These are phyloP conservation scores for Scaptodrosophila latifasciaeformis DNA, from an alignment of 2,888 invertebrate genomes.

Conservation along the genomic window DNA sequence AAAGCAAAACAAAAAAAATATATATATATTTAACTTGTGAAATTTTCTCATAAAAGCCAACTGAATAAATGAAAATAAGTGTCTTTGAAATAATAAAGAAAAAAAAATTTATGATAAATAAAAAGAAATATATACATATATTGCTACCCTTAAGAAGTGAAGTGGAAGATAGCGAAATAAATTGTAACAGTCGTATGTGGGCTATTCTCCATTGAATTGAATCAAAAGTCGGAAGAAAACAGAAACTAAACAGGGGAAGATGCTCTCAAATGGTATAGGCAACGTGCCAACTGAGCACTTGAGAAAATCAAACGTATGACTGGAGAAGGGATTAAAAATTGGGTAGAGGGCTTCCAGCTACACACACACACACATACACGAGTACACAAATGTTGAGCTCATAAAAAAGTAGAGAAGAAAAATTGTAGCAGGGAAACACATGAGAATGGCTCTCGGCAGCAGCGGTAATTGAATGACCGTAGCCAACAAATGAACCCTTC, in stretches of 20 bases:
- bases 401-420: background rate
- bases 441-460: constrained; percentile 47
- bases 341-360: no score
- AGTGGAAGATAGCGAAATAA: no score
- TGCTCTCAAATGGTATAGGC: constrained; percentile 23
- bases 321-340: constrained; percentile 21
- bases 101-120: no score
- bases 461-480: constrained; percentile 56
- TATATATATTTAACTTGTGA: no score
- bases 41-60: no score
- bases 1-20: background rate
- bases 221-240: background rate
- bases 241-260: no score
- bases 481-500: constrained; percentile 55
- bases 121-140: no score
- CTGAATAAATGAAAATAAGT: no score
- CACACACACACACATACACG: background rate
- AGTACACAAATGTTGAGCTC: no score
- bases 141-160: no score
- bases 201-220: no score
- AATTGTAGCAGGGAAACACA: constrained; percentile 22
- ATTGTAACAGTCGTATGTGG: constrained; percentile 3
- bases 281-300: constrained; percentile 57
- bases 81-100: no score
- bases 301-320: constrained; percentile 37